Percentiles rank a stretch among this genome's conserved stretches.
phyloP scores from a whole-genome alignment of 2,888 invertebrate genomes.

The Cryptocheilus praepositus region DNA sequence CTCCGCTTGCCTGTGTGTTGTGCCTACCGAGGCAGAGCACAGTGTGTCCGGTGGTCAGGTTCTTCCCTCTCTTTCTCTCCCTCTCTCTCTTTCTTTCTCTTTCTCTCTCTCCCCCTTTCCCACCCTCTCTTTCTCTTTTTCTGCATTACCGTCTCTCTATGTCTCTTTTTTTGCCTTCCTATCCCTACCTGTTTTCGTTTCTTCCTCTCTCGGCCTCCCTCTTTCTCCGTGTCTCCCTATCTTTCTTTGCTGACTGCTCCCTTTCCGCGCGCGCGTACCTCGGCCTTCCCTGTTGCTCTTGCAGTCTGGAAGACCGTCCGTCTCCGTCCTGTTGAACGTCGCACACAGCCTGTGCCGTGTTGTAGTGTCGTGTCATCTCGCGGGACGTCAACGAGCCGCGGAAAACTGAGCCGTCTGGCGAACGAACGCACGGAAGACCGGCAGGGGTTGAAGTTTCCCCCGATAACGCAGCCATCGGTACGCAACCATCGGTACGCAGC shows the following conservation, averaged over 20 bases:
- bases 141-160: conserved; percentile 4
- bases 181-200: conserved; percentile 14
- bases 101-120: conserved; percentile 7
- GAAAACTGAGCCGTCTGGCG: conserved; percentile 14
- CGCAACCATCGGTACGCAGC: conserved; percentile 21
- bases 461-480: conserved; percentile 22
- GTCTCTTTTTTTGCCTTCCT: conserved; percentile 15
- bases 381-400: conserved; percentile 58
- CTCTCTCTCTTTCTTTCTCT: conserved; percentile 21
- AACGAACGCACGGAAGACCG: conserved; percentile 30
- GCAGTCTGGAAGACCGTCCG: not conserved
- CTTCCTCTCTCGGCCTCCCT: conserved; percentile 19
- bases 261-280: not conserved
- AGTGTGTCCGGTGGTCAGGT: conserved; percentile 55
- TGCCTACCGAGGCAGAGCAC: conserved; percentile 51
- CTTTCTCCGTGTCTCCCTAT: conserved; percentile 31
- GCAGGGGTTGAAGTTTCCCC: not conserved
- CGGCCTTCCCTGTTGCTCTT: conserved; percentile 1
- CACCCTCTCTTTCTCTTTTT: conserved; percentile 7
- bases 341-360: conserved; percentile 53
- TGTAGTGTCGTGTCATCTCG: conserved; percentile 61
- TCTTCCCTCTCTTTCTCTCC: conserved; percentile 51
- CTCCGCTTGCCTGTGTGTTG: conserved; percentile 65
- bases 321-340: conserved; percentile 42
- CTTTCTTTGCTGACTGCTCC: conserved; percentile 17